phyloP scores from a whole-genome alignment of 2,888 invertebrate species.

The Acleris holmiana region DNA sequence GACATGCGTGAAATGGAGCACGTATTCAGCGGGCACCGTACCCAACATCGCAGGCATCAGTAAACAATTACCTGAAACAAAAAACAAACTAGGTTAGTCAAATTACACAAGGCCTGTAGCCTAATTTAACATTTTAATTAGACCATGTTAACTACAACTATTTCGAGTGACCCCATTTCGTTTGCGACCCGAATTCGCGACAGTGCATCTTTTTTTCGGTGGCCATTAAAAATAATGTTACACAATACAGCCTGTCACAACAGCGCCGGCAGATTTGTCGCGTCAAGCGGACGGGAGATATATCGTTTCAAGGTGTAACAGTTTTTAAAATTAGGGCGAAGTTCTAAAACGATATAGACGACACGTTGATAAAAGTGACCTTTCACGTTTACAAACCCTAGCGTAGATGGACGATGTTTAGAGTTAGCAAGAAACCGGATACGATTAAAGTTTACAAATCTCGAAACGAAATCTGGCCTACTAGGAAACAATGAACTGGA shows the following conservation, averaged over 20 bases:
- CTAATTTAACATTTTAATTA: conserved; percentile 63
- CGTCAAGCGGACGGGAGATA: conserved; percentile 66
- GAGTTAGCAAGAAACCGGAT: conserved; percentile 18
- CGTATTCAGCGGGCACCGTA: conserved; percentile 18
- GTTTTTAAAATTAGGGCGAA: conserved; percentile 45
- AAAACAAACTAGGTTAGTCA: conserved; percentile 46
- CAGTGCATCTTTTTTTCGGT: conserved; percentile 67
- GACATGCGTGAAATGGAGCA: conserved; percentile 35
- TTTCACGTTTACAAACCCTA: conserved; percentile 5
- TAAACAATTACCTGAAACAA: conserved; percentile 68
- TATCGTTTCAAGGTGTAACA: conserved; percentile 60
- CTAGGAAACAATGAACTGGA: conserved; percentile 25
- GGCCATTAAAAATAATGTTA: conserved; percentile 71
- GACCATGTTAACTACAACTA: conserved; percentile 75
- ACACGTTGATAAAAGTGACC: conserved; percentile 21
- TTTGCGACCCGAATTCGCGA: conserved; percentile 75
- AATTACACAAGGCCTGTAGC: conserved; percentile 29
- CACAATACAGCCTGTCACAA: conserved; percentile 74
- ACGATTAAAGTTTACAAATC: conserved; percentile 9
- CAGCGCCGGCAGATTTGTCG: conserved; percentile 61
- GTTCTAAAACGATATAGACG: conserved; percentile 40
- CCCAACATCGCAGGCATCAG: not conserved
- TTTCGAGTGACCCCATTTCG: conserved; percentile 77
- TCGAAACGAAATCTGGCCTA: conserved; percentile 24
- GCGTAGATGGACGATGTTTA: not conserved